A percentile compares a stretch with the other conserved stretches of the same genome.
Evolutionary conservation across 2,113 vertebrate genomes (phyloP).

Genomic region (Gnathonemus echidnorhynchus): DNA sequence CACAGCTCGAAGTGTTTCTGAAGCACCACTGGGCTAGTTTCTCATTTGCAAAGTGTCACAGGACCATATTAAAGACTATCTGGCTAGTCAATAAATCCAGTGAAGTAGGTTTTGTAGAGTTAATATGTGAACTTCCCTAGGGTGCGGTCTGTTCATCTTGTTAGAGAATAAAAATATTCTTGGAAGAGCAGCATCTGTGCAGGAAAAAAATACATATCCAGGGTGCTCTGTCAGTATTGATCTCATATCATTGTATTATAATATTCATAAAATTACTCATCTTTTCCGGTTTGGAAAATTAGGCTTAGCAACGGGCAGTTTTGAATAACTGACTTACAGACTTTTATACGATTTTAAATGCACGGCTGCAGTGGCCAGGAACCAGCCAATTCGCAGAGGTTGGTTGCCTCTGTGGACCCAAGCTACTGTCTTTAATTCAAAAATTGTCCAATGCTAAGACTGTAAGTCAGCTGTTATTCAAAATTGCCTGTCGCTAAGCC

Average conservation of each 20-base stretch:
- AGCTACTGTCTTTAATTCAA: not conserved
- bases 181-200: not conserved
- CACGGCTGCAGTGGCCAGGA: not conserved
- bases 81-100: not conserved
- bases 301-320: not conserved
- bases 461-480: not conserved
- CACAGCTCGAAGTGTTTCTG: slow-evolving; percentile 1
- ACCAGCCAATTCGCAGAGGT: not conserved
- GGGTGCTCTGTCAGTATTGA: not conserved
- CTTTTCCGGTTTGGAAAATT: not conserved
- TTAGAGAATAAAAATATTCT: slow-evolving; percentile 14
- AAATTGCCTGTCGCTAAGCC: not conserved
- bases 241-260: not conserved
- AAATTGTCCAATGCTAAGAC: not conserved
- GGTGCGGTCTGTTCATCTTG: slow-evolving; percentile 1
- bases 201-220: not conserved
- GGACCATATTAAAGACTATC: not conserved
- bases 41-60: not conserved
- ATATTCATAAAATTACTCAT: not conserved
- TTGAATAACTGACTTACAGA: not conserved
- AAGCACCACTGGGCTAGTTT: not conserved
- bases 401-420: not conserved
- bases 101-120: slow-evolving; percentile 3
- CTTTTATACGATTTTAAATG: not conserved
- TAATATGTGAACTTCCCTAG: not conserved